phyloP scores from a whole-genome alignment of 2,888 invertebrate species.

The Rotaria socialis region DNA sequence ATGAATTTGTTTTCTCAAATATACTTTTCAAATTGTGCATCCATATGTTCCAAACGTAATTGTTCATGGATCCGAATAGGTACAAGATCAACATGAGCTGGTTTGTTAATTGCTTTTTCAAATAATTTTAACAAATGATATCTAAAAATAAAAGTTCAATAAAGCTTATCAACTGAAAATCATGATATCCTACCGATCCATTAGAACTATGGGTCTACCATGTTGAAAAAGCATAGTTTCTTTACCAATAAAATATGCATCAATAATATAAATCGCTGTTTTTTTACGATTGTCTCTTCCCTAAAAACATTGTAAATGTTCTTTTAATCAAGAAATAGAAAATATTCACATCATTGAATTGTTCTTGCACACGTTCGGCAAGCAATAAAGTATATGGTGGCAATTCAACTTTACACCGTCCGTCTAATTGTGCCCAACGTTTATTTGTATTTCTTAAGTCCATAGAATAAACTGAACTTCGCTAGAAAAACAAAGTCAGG shows the following conservation, averaged over 20 bases:
- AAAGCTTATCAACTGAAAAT: not conserved
- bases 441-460: not conserved
- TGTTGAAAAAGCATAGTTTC: slow-evolving; percentile 43
- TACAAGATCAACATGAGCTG: slow-evolving; percentile 35
- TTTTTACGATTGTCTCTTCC: slow-evolving; percentile 19
- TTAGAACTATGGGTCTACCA: not conserved
- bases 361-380: slow-evolving; percentile 41
- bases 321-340: too few relatives aligned
- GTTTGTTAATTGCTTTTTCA: slow-evolving; percentile 43
- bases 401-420: slow-evolving; percentile 41
- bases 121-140: slow-evolving; percentile 38
- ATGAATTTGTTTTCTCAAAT: too few relatives aligned
- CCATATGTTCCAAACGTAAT: slow-evolving; percentile 40
- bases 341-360: not conserved
- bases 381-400: slow-evolving; percentile 42
- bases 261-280: slow-evolving; percentile 42
- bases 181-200: slow-evolving; percentile 35
- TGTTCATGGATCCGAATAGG: slow-evolving; percentile 40
- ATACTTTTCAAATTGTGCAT: slow-evolving; percentile 7
- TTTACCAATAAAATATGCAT: slow-evolving; percentile 40
- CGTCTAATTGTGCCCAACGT: slow-evolving; percentile 37
- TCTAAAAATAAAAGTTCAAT: not conserved
- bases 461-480: not conserved
- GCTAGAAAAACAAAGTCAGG: not conserved
- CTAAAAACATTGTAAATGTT: not conserved